Evolutionary conservation across 2,113 vertebrate species (phyloP), one percentile per base, ranked within the genome.

Genomic region (Illadopsis cleaveri): DNA sequence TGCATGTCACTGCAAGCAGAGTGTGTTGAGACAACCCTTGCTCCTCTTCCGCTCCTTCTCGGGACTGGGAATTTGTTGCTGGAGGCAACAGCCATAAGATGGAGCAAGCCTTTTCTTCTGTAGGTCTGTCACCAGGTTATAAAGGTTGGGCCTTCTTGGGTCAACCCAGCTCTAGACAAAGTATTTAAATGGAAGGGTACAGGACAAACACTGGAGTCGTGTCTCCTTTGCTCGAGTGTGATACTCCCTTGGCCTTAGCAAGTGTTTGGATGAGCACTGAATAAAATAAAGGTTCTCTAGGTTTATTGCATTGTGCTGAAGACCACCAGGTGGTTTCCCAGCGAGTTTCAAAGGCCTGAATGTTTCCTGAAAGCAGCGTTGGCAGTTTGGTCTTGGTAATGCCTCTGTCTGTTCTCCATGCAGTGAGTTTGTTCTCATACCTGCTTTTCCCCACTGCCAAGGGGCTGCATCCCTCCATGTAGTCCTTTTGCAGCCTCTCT

Each of bases 1-100:
- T 91, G 85, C 91, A 2, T 93, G 96, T 96, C 79, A 57, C 88
- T 90, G 92, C 92, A 94, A 75, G 96, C 90, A 0, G 1, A 97
- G 83, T 42, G 37, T 51, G 70, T 60, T 56, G 69, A 96, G 81
- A 79, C 65, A 94, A 9, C 60, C 53, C 76, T 90, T 5, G 2
- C 51, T 90, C 82, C 71, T 94, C 89, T 87, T 57, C 70, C 22
- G 8, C 48, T 86, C 35, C 65, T 66, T 70, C 53, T n/a, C 30
- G 1, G 48, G 42, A 61, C 82, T 53, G 70, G 42, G 51, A 80
- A 50, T 60, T 33, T 47, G 24, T 27, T 58, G 30, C 62, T 61
- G 61, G 44, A 75, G 66, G 57, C 81, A 68, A 12, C 25, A 62
- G 21, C 38, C 37, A 11, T 11, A 23, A 24, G 45, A 57, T 58